A percentile compares a stretch with the other conserved stretches of the same genome.
These are phyloP conservation scores for Bombus consobrinus DNA, from an alignment of 1,140 invertebrate genomes.

Conservation along the genomic window DNA sequence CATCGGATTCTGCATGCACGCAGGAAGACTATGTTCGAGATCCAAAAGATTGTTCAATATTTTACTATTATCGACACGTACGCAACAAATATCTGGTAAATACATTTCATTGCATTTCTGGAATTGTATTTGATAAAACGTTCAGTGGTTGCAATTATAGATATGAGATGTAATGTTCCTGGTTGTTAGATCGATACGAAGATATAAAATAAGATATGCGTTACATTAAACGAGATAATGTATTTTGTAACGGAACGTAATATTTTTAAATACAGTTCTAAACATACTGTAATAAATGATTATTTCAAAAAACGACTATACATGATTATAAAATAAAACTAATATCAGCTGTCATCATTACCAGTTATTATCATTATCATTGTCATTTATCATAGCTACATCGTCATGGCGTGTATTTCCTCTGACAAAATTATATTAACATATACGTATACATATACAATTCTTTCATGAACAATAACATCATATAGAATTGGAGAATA, in stretches of 20 bases:
- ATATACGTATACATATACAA: too few relatives aligned
- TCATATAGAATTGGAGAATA: too few relatives aligned
- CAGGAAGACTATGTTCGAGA: conserved; percentile 66
- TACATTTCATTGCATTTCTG: conserved; percentile 38
- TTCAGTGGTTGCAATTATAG: conserved; percentile 50
- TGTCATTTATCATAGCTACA: too few relatives aligned
- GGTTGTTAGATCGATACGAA: conserved; percentile 2
- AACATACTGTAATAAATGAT: background rate
- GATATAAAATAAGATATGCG: too few relatives aligned
- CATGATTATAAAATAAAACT: too few relatives aligned
- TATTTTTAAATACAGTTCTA: background rate
- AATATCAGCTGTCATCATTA: too few relatives aligned
- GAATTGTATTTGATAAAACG: conserved; percentile 50
- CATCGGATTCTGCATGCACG: conserved; percentile 49
- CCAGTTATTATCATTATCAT: too few relatives aligned
- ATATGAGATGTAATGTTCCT: background rate
- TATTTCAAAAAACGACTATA: background rate
- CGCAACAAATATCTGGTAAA: background rate
- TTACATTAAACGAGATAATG: too few relatives aligned
- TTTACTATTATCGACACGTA: conserved; percentile 60
- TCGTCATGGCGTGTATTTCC: too few relatives aligned
- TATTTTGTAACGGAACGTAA: background rate
- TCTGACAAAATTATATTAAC: too few relatives aligned
- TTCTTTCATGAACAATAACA: too few relatives aligned
- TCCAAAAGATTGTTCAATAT: conserved; percentile 60